A percentile compares a stretch with the other conserved stretches of the same genome.
These are phyloP conservation scores for Aurelia aurita DNA, from an alignment of 30 jellyfish, hydroid and myxozoan genomes.

Conservation along the genomic window DNA sequence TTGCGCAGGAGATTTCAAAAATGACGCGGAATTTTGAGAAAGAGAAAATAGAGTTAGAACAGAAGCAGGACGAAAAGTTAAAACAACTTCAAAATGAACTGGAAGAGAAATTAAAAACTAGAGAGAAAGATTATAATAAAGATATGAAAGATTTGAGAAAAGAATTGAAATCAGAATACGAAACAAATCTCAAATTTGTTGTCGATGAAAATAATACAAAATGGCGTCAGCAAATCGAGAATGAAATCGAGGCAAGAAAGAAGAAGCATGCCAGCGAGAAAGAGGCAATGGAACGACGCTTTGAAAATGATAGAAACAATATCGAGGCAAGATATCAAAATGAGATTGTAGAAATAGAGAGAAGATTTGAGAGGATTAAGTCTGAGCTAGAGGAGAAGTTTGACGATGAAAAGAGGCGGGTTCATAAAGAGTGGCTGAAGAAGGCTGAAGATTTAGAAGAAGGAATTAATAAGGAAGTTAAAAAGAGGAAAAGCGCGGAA, in stretches of 20 bases:
- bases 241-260: constrained; percentile 54
- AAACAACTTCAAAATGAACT: constrained; percentile 33
- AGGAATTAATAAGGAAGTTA: constrained; percentile 49
- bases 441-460: constrained; percentile 71
- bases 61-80: constrained; percentile 30
- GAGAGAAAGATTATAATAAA: constrained; percentile 20
- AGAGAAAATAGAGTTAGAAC: constrained; percentile 74
- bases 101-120: constrained; percentile 31
- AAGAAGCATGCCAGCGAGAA: constrained; percentile 24
- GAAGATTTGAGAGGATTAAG: constrained; percentile 58
- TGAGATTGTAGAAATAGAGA: constrained; percentile 72
- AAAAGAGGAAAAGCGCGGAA: constrained; percentile 55
- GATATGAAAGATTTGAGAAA: constrained; percentile 36
- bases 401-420: constrained; percentile 80
- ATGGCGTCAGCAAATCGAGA: constrained; percentile 51
- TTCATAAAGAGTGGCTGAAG: constrained; percentile 71
- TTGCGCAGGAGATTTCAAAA: constrained; percentile 81
- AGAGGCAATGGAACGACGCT: constrained; percentile 54
- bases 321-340: constrained; percentile 48
- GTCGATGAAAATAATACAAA: constrained; percentile 38
- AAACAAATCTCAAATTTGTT: constrained; percentile 18
- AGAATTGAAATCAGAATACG: constrained; percentile 58
- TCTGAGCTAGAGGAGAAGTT: constrained; percentile 76
- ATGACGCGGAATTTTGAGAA: constrained; percentile 72
- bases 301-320: constrained; percentile 53